These are phyloP conservation scores for Andrena flavipes DNA, from an alignment of 2,888 invertebrate species.

Conservation along the genomic window DNA sequence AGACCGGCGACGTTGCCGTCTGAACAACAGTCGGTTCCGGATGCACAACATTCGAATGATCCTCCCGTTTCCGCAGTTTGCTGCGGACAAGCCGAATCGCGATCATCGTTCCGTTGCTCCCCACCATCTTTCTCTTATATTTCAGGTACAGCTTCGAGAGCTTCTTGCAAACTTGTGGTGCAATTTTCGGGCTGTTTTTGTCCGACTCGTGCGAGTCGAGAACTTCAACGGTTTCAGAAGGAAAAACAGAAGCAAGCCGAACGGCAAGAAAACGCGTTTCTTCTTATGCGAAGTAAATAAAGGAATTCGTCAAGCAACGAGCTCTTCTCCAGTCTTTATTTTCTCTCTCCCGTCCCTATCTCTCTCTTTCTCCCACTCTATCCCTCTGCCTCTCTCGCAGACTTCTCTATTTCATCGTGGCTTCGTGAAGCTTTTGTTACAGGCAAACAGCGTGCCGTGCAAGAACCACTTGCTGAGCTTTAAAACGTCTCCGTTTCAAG, in stretches of 20 bases:
- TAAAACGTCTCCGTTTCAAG: background rate
- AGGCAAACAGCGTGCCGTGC: constrained; percentile 12
- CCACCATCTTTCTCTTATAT: constrained; percentile 90
- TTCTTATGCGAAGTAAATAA: constrained; percentile 29
- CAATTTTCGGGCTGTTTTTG: constrained; percentile 75
- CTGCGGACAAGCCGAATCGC: constrained; percentile 96
- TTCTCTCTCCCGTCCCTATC: constrained; percentile 31
- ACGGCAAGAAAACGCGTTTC: background rate
- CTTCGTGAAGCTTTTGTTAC: constrained; percentile 14
- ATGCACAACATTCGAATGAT: constrained; percentile 86
- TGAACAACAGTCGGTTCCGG: constrained; percentile 85
- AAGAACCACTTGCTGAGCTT: constrained; percentile 10
- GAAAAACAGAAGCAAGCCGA: constrained; percentile 31
- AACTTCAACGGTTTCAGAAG: constrained; percentile 61
- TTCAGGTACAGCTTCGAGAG: constrained; percentile 81
- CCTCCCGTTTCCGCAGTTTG: constrained; percentile 94
- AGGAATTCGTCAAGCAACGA: constrained; percentile 14
- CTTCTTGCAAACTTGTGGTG: constrained; percentile 75
- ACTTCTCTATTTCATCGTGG: constrained; percentile 23
- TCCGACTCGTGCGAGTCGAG: constrained; percentile 73
- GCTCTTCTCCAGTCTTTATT: constrained; percentile 56
- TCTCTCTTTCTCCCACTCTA: background rate
- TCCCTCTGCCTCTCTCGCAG: constrained; percentile 2
- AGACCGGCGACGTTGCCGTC: constrained; percentile 85
- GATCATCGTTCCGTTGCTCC: constrained; percentile 94